Percentiles rank a stretch among this genome's conserved stretches.
Conservation (phyloP, 2,888 invertebrate species). For the Tetragnatha montana region DNA sequence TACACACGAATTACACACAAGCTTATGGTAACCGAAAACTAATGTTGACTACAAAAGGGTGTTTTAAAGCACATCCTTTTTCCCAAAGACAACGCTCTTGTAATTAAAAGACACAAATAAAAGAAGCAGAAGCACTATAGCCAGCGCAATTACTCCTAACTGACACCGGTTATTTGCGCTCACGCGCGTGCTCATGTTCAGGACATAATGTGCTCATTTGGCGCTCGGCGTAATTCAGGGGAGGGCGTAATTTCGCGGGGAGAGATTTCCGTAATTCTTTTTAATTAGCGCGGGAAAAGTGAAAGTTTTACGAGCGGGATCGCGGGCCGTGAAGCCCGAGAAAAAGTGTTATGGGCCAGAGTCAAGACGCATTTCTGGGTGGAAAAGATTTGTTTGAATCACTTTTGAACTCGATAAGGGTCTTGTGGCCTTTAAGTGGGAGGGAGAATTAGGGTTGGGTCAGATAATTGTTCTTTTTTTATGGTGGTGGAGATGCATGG, state of each 20-base stretch:
- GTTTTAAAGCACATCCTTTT: constrained; percentile 9
- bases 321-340: constrained; percentile 4
- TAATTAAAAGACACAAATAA: constrained; percentile 57
- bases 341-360: constrained; percentile 24
- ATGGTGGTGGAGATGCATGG: neutral
- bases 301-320: constrained; percentile 53
- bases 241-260: constrained; percentile 29
- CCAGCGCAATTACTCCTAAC: constrained; percentile 50
- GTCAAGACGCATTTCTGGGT: constrained; percentile 34
- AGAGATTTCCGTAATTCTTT: constrained; percentile 58
- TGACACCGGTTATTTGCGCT: constrained; percentile 55
- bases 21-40: neutral
- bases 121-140: constrained; percentile 13
- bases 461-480: neutral
- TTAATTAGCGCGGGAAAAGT: constrained; percentile 61
- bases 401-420: neutral
- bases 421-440: neutral
- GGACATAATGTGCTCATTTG: constrained; percentile 54
- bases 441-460: neutral
- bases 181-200: constrained; percentile 34
- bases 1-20: too few relatives aligned
- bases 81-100: constrained; percentile 3
- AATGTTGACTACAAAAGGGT: neutral
- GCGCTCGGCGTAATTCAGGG: constrained; percentile 30
- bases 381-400: constrained; percentile 38